Base-by-base conservation (phyloP, 2,797 vertebrate genomes). In the Hemibagrus guttatus region DNA sequence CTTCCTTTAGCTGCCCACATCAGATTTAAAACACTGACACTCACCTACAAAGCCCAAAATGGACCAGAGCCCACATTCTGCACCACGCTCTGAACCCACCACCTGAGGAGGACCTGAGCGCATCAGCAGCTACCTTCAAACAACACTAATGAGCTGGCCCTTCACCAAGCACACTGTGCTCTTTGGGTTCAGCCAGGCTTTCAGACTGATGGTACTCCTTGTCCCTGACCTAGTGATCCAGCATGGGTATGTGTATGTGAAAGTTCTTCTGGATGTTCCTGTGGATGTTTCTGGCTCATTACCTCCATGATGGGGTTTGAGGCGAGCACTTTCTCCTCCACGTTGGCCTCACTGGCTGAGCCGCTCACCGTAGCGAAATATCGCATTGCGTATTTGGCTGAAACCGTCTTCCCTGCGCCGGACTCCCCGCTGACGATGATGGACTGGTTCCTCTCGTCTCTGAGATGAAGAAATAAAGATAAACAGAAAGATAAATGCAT, bases 291-390 rank as follows among this genome's bases (percentile, higher is more conserved):
- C 23, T 28, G 0, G n/a, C 28, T 54, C 76, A 96, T 97, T 93
- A 99, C 98, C 98, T 99, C 98, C 98, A 99, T 99, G 92, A 99
- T 99, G 86, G 98, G 98, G 91, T 99, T 99, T 92, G 98, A 99
- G 31, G 98, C 98, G 94, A 99, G 92, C 56, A 99, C 98, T 46
- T 98, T 99, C 88, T 98, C 96, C 91, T 99, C 98, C 0, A 99
- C 97, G 0, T 98, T 99, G 91, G 98, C 96, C 92, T 99, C 97
- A 19, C 96, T 99, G 92, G 97, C 96, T 35, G 98, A 97, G 14
- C 98, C 98, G 66, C 98, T 99, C 89, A 99, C 98, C 0, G 98
- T 99, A 35, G 98, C 98, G 68, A 99, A 99, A 93, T 99, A 99
- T 84, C 98, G 95, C 98, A 99, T 99, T 89, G 98, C 98, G 17